These are phyloP conservation scores for Steromphala cineraria DNA, from an alignment of 2,888 invertebrate genomes.

Conservation along the genomic window DNA sequence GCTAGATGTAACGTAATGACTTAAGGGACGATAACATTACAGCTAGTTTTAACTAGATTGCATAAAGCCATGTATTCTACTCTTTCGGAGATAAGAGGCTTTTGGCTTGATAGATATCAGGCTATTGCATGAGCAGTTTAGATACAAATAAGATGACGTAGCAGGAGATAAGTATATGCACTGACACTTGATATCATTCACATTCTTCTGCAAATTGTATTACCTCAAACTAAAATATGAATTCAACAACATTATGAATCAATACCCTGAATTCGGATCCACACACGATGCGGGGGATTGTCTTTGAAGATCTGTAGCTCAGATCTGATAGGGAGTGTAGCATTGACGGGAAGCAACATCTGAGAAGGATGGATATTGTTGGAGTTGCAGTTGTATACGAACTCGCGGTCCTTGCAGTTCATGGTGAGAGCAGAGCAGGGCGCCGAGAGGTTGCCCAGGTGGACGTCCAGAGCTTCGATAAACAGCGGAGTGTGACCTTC, in stretches of 20 bases:
- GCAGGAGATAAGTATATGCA: no score
- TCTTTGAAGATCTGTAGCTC: neutral
- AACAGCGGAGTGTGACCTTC: slow-evolving; percentile 4
- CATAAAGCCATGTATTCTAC: no score
- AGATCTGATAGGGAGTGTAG: neutral
- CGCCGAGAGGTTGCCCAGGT: neutral
- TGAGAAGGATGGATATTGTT: neutral
- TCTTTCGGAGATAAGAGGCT: no score
- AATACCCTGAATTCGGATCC: slow-evolving; percentile 7
- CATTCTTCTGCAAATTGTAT: no score
- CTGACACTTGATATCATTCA: no score
- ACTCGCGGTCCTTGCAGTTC: neutral
- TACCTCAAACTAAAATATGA: neutral
- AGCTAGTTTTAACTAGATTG: no score
- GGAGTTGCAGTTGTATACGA: neutral
- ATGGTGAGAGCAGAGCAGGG: neutral
- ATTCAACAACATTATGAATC: neutral
- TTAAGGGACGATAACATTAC: no score
- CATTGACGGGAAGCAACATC: neutral
- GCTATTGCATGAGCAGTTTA: no score
- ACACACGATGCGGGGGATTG: slow-evolving; percentile 1
- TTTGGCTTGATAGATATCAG: no score
- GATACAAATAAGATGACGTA: no score
- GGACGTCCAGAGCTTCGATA: neutral
- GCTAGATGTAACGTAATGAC: no score